These are phyloP conservation scores for Luidia sarsii DNA, from an alignment of 53 echinoderm and acorn worm species.

Conservation along the genomic window DNA sequence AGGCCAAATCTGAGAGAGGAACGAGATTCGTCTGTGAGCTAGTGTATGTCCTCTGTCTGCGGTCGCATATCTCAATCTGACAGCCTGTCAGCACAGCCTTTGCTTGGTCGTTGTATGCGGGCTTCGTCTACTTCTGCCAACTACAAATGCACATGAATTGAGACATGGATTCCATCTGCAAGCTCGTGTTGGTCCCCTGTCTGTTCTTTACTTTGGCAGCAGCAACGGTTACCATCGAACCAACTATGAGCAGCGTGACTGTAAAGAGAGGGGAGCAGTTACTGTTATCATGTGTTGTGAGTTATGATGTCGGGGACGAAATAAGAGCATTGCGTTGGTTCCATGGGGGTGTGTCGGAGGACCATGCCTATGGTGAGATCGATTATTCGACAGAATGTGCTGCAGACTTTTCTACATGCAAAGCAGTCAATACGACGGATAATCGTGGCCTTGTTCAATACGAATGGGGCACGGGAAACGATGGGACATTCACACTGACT, in stretches of 20 bases:
- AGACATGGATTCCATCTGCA: neutral
- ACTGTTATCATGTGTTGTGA: neutral
- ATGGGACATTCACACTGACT: neutral
- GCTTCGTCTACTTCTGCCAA: too few relatives aligned
- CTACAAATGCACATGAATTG: too few relatives aligned
- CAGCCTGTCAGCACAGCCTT: neutral
- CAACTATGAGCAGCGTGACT: neutral
- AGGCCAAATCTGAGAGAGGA: too few relatives aligned
- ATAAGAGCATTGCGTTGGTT: neutral
- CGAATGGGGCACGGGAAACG: conserved; percentile 5
- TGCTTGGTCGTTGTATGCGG: neutral
- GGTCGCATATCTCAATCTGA: too few relatives aligned
- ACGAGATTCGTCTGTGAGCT: too few relatives aligned
- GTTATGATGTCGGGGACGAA: neutral
- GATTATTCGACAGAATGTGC: neutral
- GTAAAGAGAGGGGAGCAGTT: neutral
- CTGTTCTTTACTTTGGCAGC: too few relatives aligned
- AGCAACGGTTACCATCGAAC: too few relatives aligned
- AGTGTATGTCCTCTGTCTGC: too few relatives aligned
- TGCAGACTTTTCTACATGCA: neutral
- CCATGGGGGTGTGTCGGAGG: neutral
- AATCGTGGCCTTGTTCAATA: conserved; percentile 21
- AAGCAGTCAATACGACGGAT: neutral
- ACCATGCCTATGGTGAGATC: neutral
- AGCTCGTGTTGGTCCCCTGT: neutral